Evolutionary conservation across 2,797 vertebrate genomes (phyloP), one percentile per base, ranked within the genome.

Genomic region (Sebastes oblongus): DNA sequence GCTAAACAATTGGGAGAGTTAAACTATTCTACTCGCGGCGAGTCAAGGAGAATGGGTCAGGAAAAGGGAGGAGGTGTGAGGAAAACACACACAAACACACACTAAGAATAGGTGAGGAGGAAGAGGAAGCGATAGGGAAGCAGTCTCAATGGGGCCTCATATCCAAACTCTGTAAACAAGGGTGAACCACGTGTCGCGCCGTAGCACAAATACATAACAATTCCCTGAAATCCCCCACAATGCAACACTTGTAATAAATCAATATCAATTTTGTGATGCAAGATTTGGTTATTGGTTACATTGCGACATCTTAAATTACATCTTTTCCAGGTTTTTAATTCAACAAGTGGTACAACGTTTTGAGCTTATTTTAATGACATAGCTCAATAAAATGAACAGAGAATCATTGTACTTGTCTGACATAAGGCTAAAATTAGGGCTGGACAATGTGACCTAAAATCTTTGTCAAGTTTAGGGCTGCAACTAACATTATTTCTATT

Each of bases 71-170:
- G 80, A 86, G 78, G 86, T 91, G 84, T 81, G 77, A 87, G 80
- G 65, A 75, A 78, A 89, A 83, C 83, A 69, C 69, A 81, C 80
- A 84, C 81, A 78, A 77, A 80, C 66, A 70, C 66, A 70, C 83
- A 86, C 85, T 84, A 88, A 91, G 89, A 93, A 94, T 89, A 91
- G 90, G 88, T 88, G 46, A 83, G 61, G 78, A 81, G 88, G 89
- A 93, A 93, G 73, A 84, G 90, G 92, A 93, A 92, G 87, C 54
- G 71, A 91, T 92, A 86, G 79, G 80, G 85, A 92, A 88, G 71
- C 55, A 4, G 62, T 83, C 81, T 90, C 87, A 86, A 67, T 66
- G 76, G 88, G 85, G 76, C 77, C 78, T 77, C 72, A 27, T 69
- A 81, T 83, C 64, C 66, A 83, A 54, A 70, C 58, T 83, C 70